Percentiles rank a stretch among this genome's conserved stretches.
phyloP scores from a whole-genome alignment of 2,113 vertebrate genomes.

The Aphelocoma coerulescens region DNA sequence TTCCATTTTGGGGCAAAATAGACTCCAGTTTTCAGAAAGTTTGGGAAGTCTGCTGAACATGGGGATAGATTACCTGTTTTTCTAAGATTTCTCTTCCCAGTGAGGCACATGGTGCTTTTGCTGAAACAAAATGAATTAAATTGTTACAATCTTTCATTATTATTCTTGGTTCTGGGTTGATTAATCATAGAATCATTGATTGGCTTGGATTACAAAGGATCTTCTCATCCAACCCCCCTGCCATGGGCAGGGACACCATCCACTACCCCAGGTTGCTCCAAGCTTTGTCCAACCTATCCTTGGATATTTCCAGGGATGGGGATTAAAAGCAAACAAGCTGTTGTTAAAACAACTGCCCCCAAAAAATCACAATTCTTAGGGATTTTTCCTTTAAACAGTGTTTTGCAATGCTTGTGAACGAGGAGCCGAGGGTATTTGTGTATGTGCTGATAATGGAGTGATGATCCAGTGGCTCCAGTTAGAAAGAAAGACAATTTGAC shows the following conservation, averaged over 20 bases:
- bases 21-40: background rate
- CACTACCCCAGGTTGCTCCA: background rate
- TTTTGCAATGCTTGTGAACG: background rate
- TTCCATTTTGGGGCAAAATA: background rate
- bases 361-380: background rate
- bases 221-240: background rate
- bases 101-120: background rate
- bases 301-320: background rate
- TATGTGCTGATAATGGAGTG: accelerated
- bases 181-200: background rate
- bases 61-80: background rate
- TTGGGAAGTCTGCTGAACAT: background rate
- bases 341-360: background rate
- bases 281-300: background rate
- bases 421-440: background rate
- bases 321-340: background rate
- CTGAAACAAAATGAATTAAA: background rate
- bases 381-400: background rate
- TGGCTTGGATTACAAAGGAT: background rate
- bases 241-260: background rate
- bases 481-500: background rate
- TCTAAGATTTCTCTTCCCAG: background rate
- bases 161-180: background rate
- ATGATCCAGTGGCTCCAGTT: background rate
- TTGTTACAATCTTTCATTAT: background rate